Evolutionary conservation across 2,888 invertebrate genomes (phyloP), one percentile per base, ranked within the genome.

Genomic region (Siphlonurus alternatus): DNA sequence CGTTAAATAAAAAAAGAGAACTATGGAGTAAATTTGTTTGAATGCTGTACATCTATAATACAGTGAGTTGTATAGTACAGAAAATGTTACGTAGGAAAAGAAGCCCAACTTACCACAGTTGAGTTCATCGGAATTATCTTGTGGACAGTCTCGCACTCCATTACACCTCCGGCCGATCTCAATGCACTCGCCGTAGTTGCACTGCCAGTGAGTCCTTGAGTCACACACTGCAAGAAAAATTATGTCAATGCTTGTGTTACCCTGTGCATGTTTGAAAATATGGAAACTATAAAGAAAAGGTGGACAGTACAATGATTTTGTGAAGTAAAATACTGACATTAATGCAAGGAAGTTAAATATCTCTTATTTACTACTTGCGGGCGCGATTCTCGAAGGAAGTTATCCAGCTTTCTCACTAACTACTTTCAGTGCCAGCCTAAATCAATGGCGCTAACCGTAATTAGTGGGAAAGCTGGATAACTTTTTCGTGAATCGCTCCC

Each of bases 161-260:
- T 85, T 81, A 74, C 82, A 82, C 69, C 77, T 74, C 72, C 78
- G 78, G 70, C 76, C 76, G 69, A 75, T 73, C 69, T 80, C 78
- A 69, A 85, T 81, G 77, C 85, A 86, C 74, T 79, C 76, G 73
- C 83, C 84, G 74, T 81, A 82, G 73, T 78, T 77, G 76, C 87
- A 87, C 72, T 78, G 79, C 81, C 83, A 86, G 76, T 77, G 70
- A 63, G 73, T 72, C 23, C 59, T 15, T 19, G 1, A 69, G 61
- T 7, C 66, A 66, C 78, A 77, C 53, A 68, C 72, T 70, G 67
- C 7, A 66, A 24, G 10, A 61, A 51, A 5, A 59, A 20, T 22
- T 22, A 59, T 10, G 22, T 5, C n/a, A 56, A 38, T 38, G 38
- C 38, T 10, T 10, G 38, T 38, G 38, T 38, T 38, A 38, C 38